Percentiles rank a stretch among this genome's conserved stretches.
Conservation (phyloP, 1,140 invertebrate species). For the Bombus sibiricus region DNA sequence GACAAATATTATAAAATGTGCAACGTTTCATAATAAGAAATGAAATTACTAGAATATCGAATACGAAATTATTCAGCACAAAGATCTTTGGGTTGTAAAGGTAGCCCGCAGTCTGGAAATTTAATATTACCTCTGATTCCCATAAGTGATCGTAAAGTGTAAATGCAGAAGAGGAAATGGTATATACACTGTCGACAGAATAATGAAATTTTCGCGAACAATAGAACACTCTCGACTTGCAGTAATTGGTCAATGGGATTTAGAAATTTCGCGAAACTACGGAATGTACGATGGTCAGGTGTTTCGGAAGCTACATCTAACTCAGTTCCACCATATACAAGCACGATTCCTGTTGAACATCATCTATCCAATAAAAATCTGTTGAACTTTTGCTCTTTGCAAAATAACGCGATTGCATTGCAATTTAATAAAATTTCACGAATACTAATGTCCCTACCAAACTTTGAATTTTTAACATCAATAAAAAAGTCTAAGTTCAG, state of each 20-base stretch:
- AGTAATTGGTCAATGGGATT: slow-evolving; percentile 34
- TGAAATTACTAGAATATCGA: neutral
- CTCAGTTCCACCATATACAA: neutral
- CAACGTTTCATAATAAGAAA: too few relatives aligned
- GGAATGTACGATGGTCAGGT: neutral
- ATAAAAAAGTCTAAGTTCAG: too few relatives aligned
- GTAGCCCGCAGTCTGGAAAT: neutral
- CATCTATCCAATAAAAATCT: neutral
- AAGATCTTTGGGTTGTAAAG: neutral
- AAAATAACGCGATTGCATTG: neutral
- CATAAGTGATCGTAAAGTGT: neutral
- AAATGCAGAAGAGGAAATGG: neutral
- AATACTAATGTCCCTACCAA: too few relatives aligned
- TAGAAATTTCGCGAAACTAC: slow-evolving; percentile 14
- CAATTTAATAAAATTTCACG: too few relatives aligned
- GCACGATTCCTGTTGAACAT: neutral
- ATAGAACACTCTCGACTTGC: slow-evolving; percentile 2
- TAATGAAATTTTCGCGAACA: slow-evolving; percentile 26
- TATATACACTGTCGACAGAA: neutral
- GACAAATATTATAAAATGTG: too few relatives aligned
- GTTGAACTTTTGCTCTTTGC: neutral
- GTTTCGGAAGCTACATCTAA: neutral
- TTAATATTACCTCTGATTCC: neutral
- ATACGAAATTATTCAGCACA: neutral
- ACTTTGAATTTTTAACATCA: too few relatives aligned